phyloP scores from a whole-genome alignment of 1,140 invertebrate species.

The Vanessa atalanta region DNA sequence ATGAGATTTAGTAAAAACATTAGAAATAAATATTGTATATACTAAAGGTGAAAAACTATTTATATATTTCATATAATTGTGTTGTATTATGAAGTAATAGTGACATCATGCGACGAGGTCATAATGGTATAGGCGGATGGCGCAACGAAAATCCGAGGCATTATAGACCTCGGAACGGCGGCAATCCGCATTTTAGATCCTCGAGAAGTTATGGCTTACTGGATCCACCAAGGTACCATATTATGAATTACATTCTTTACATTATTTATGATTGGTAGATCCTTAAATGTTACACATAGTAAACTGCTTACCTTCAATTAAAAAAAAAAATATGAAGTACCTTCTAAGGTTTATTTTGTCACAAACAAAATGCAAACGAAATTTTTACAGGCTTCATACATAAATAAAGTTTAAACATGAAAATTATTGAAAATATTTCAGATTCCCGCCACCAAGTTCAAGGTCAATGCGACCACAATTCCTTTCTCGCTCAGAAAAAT shows the following conservation, averaged over 20 bases:
- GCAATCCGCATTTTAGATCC: conserved; percentile 56
- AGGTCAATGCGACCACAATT: conserved; percentile 46
- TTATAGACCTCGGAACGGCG: conserved; percentile 64
- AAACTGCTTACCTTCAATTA: conserved; percentile 14
- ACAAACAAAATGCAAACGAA: neutral
- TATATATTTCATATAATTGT: conserved; percentile 10
- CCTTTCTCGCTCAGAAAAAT: conserved; percentile 36
- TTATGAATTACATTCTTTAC: neutral
- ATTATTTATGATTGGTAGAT: neutral
- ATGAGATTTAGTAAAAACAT: conserved; percentile 26
- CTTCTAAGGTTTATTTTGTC: neutral
- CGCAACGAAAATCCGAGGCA: conserved; percentile 70
- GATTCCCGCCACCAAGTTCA: conserved; percentile 58
- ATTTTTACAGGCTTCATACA: too few relatives aligned
- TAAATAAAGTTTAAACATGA: neutral
- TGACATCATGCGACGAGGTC: conserved; percentile 73
- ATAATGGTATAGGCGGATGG: conserved; percentile 69
- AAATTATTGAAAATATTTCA: conserved; percentile 39
- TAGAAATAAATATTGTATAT: neutral
- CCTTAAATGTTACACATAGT: conserved; percentile 8
- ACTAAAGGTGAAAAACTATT: conserved; percentile 13
- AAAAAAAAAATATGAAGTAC: neutral
- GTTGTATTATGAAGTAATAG: conserved; percentile 46
- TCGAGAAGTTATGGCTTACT: conserved; percentile 50
- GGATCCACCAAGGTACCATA: conserved; percentile 55